Percentiles rank a stretch among this genome's conserved stretches.
phyloP scores from a whole-genome alignment of 2,113 vertebrate genomes.

The Serinus canaria region DNA sequence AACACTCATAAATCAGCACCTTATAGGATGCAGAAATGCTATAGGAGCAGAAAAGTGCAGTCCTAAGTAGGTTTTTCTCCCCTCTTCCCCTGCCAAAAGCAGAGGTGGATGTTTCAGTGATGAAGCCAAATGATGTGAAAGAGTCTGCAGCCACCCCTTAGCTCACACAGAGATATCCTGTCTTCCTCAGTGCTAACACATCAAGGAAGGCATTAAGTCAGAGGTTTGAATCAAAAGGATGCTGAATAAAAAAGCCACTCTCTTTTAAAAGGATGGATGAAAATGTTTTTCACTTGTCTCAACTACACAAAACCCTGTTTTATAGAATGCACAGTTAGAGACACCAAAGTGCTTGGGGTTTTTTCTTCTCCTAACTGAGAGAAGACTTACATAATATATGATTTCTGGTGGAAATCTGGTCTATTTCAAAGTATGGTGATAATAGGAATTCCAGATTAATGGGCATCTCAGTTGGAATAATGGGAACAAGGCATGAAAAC shows the following conservation, averaged over 20 bases:
- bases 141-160: background rate
- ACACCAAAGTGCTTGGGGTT: background rate
- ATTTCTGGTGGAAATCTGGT: background rate
- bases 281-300: background rate
- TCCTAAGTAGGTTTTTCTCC: background rate
- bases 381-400: background rate
- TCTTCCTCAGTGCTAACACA: background rate
- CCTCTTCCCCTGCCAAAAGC: background rate
- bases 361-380: background rate
- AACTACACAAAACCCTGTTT: background rate
- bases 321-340: background rate
- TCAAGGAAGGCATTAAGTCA: background rate
- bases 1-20: background rate
- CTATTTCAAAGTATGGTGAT: background rate
- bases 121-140: background rate
- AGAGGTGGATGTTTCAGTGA: rapidly evolving
- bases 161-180: background rate
- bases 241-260: background rate
- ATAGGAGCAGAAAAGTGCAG: background rate
- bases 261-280: background rate
- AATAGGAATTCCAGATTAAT: conserved; percentile 5
- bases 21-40: background rate
- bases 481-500: conserved; percentile 1
- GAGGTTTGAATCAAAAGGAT: background rate
- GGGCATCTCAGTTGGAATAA: background rate